phyloP scores from a whole-genome alignment of 2,888 invertebrate species.

The Amiota minor region DNA sequence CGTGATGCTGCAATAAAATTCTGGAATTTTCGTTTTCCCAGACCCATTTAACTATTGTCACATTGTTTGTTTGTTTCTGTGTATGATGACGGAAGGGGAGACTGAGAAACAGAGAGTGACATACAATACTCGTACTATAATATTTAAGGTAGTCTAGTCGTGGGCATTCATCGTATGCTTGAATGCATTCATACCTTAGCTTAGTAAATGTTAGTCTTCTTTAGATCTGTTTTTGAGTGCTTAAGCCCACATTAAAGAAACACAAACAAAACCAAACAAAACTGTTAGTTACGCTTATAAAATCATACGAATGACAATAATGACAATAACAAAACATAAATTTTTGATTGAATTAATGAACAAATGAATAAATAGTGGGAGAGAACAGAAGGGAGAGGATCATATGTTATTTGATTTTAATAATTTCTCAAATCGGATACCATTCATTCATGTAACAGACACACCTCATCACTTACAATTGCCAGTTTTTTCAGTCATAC shows the following conservation, averaged over 20 bases:
- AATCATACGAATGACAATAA: not conserved
- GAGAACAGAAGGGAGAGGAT: not conserved
- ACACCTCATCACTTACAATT: too few relatives aligned
- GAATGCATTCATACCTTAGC: not conserved
- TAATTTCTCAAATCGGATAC: too few relatives aligned
- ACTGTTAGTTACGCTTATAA: constrained; percentile 24
- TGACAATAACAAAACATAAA: constrained; percentile 5
- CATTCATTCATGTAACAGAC: too few relatives aligned
- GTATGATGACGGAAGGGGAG: not conserved
- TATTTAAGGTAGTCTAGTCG: not conserved
- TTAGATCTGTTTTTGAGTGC: constrained; percentile 1
- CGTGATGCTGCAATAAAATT: constrained; percentile 66
- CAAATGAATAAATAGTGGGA: not conserved
- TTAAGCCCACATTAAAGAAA: not conserved
- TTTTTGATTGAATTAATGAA: not conserved
- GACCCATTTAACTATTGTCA: constrained; percentile 16
- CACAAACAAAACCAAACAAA: constrained; percentile 1
- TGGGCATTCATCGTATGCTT: constrained; percentile 6
- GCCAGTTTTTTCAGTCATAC: too few relatives aligned
- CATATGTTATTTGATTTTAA: too few relatives aligned
- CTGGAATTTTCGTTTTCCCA: constrained; percentile 26
- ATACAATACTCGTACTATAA: not conserved
- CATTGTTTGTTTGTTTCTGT: not conserved
- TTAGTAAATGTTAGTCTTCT: not conserved
- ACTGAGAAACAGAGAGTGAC: not conserved